Evolutionary conservation across 64 coral and sea anemone genomes (phyloP).

Genomic region (Actinia equina): DNA sequence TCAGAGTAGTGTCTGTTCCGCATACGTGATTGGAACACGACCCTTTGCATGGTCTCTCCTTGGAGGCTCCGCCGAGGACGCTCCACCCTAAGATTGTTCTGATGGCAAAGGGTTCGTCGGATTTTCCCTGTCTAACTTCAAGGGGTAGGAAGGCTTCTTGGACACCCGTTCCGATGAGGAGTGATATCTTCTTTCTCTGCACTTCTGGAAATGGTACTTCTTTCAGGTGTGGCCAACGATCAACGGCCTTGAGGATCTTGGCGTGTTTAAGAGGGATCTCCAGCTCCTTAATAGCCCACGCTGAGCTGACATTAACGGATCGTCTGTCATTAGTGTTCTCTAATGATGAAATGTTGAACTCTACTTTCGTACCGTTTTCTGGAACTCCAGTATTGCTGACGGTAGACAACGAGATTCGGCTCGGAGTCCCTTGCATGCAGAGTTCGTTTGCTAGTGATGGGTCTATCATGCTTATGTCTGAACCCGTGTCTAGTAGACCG

Average conservation of each 20-base stretch:
- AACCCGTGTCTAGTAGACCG: slow-evolving; percentile 51
- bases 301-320: slow-evolving; percentile 1
- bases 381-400: slow-evolving; percentile 13
- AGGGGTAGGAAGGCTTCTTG: slow-evolving; percentile 49
- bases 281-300: slow-evolving; percentile 35
- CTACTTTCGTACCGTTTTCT: slow-evolving; percentile 19
- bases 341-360: no score
- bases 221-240: slow-evolving; percentile 20
- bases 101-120: slow-evolving; percentile 41
- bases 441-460: slow-evolving; percentile 38
- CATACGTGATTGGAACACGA: not conserved
- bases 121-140: slow-evolving; percentile 39
- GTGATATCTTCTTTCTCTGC: slow-evolving; percentile 36
- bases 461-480: slow-evolving; percentile 45
- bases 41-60: not conserved
- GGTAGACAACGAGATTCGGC: slow-evolving; percentile 28
- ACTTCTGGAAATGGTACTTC: slow-evolving; percentile 39
- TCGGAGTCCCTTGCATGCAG: slow-evolving; percentile 26
- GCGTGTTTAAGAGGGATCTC: slow-evolving; percentile 27
- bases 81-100: slow-evolving; percentile 37
- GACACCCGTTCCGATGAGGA: slow-evolving; percentile 27
- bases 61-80: no score
- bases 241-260: not conserved
- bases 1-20: slow-evolving; percentile 2
- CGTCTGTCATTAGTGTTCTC: not conserved